These are phyloP conservation scores for Diarsia dahlii DNA, from an alignment of 2,888 invertebrate genomes.

Conservation along the genomic window DNA sequence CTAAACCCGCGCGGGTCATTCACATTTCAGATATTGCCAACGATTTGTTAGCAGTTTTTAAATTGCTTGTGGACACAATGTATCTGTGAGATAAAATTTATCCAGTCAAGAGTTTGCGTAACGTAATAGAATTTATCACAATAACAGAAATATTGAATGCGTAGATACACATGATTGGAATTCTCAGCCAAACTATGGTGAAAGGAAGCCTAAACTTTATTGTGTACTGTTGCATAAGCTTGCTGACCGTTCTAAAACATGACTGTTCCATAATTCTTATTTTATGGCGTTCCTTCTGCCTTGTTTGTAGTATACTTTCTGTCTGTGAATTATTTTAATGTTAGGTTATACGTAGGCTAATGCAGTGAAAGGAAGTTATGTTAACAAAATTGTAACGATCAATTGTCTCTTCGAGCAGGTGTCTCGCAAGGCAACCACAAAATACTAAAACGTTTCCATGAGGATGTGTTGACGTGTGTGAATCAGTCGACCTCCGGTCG, in stretches of 20 bases:
- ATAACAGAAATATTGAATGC: slow-evolving; percentile 40
- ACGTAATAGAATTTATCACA: slow-evolving; percentile 36
- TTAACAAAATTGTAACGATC: slow-evolving; percentile 67
- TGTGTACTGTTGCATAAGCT: slow-evolving; percentile 76
- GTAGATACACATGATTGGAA: slow-evolving; percentile 54
- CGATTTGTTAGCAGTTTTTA: slow-evolving; percentile 23
- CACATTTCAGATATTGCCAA: slow-evolving; percentile 28
- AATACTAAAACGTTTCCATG: slow-evolving; percentile 60
- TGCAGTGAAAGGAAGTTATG: slow-evolving; percentile 77
- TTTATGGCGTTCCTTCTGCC: slow-evolving; percentile 69
- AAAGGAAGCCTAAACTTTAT: slow-evolving; percentile 80
- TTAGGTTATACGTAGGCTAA: slow-evolving; percentile 67
- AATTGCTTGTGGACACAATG: slow-evolving; percentile 23
- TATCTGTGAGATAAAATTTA: slow-evolving; percentile 12
- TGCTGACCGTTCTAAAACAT: slow-evolving; percentile 74
- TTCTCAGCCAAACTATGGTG: slow-evolving; percentile 70
- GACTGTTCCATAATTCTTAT: slow-evolving; percentile 68
- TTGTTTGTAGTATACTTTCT: slow-evolving; percentile 74
- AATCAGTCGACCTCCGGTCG: slow-evolving; percentile 73
- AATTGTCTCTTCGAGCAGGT: slow-evolving; percentile 63
- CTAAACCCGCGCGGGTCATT: slow-evolving; percentile 28
- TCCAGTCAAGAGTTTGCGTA: slow-evolving; percentile 22
- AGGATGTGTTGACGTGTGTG: slow-evolving; percentile 73
- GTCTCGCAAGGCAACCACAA: slow-evolving; percentile 66
- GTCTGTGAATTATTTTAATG: slow-evolving; percentile 79